phyloP scores from a whole-genome alignment of 2,888 invertebrate species.

The Corbicula japonica region DNA sequence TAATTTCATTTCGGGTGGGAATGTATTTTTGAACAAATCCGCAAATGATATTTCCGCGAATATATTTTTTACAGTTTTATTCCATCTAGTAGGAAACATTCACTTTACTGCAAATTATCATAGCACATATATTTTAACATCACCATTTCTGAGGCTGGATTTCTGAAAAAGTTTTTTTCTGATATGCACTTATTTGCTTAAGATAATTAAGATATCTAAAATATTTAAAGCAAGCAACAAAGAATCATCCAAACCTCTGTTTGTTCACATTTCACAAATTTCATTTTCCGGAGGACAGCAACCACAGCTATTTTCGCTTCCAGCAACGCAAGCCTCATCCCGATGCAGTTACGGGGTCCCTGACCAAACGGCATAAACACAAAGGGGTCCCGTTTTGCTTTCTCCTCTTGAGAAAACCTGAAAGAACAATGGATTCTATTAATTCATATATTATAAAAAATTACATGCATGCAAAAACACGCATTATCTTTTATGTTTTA shows the following conservation, averaged over 20 bases:
- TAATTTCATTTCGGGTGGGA: no score
- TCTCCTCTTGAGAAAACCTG: constrained; percentile 69
- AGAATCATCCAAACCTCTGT: constrained; percentile 70
- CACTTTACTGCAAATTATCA: not conserved
- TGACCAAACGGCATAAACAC: constrained; percentile 74
- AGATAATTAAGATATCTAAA: not conserved
- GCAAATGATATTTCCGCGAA: no score
- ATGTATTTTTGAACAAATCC: no score
- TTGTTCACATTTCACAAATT: constrained; percentile 54
- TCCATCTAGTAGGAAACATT: not conserved
- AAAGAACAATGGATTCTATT: constrained; percentile 5
- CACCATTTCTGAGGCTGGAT: not conserved
- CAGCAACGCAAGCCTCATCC: constrained; percentile 75
- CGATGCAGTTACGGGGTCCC: constrained; percentile 79
- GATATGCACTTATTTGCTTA: not conserved
- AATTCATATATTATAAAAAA: no score
- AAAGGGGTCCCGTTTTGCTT: constrained; percentile 64
- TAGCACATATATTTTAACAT: not conserved
- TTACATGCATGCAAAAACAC: no score
- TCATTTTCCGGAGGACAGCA: constrained; percentile 64
- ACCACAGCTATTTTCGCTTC: constrained; percentile 73
- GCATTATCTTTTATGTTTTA: no score
- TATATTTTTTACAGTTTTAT: not conserved
- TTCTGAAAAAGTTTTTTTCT: not conserved
- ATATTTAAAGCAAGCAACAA: constrained; percentile 3